Base-by-base conservation (phyloP, 2,797 vertebrate species). In the Bryconaethiops microstoma region DNA sequence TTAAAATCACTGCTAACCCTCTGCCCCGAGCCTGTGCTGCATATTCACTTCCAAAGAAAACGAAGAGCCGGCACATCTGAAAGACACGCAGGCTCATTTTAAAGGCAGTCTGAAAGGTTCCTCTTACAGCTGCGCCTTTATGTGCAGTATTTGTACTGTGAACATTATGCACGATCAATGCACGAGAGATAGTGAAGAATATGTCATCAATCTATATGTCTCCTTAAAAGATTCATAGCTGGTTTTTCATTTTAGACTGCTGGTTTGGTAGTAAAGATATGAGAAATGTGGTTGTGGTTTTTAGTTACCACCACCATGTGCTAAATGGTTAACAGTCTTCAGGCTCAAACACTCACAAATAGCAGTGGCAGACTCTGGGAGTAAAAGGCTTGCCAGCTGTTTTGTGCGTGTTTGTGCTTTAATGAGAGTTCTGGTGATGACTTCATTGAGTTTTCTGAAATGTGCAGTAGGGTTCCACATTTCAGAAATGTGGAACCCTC, bases 1-100 rank as follows among this genome's bases (percentile, higher is more conserved):
- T 78, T 78, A 68, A 78, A 78, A 50, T 82, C 76, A 40, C 68
- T 59, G 17, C 60, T 82, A 59, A 77, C 75, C 42, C 55, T n/a
- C 60, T 71, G 60, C 72, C 23, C 60, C 62, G 68, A 40, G 60
- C 42, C 57, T 59, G 10, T 60, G 5, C 17, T 74, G 7, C 52
- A 40, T 29, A 29, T 45, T 10, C n/a, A 25, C n/a, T 40, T 82
- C 50, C 50, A 81, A 64, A 64, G 45, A 54, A 82, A 60, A 76
- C 59, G 7, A 17, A 62, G 13, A 69, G 55, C 29, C 1, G 7
- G 14, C 19, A 16, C 62, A 13, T 25, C 42, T 52, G 50, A 65
- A 14, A 59, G 29, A 57, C 59, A 17, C 62, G 2, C 55, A 72
- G 16, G 42, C 10, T 16, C 57, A 55, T 72, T 72, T 72, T 55